Percentiles rank a stretch among this genome's conserved stretches.
These are phyloP conservation scores for Drosophila murphyi DNA, from an alignment of 1,140 invertebrate genomes.

Conservation along the genomic window DNA sequence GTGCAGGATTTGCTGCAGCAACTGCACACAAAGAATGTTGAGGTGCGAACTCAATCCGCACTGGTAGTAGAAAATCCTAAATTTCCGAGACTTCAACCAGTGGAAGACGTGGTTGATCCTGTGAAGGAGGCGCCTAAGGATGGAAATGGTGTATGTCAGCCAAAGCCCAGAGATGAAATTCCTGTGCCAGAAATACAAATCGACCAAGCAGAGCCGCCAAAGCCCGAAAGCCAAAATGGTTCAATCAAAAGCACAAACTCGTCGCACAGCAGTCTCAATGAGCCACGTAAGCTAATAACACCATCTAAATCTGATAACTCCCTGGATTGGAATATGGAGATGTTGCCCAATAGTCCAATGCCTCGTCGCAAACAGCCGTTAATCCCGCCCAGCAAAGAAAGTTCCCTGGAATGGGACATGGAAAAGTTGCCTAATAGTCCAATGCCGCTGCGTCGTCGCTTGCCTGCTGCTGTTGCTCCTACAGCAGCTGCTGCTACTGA, in stretches of 20 bases:
- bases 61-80: conserved; percentile 12
- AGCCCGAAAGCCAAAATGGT: conserved; percentile 15
- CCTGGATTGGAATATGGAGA: conserved; percentile 81
- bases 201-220: neutral
- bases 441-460: conserved; percentile 59
- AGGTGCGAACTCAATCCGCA: neutral
- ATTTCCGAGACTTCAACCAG: conserved; percentile 50
- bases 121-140: neutral
- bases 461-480: conserved; percentile 6
- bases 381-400: conserved; percentile 58
- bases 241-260: conserved; percentile 55
- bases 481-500: conserved; percentile 17
- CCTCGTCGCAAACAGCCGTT: conserved; percentile 40
- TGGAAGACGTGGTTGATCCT: conserved; percentile 41
- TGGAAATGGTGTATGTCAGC: neutral
- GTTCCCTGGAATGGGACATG: conserved; percentile 81
- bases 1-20: conserved; percentile 73
- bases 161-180: neutral
- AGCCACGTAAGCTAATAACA: conserved; percentile 39
- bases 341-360: conserved; percentile 71
- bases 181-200: conserved; percentile 11
- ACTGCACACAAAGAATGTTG: conserved; percentile 13
- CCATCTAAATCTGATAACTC: conserved; percentile 75
- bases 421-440: conserved; percentile 78
- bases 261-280: conserved; percentile 52